A percentile compares a stretch with the other conserved stretches of the same genome.
phyloP scores from a whole-genome alignment of 64 coral and sea anemone species.

The Orbicella faveolata region DNA sequence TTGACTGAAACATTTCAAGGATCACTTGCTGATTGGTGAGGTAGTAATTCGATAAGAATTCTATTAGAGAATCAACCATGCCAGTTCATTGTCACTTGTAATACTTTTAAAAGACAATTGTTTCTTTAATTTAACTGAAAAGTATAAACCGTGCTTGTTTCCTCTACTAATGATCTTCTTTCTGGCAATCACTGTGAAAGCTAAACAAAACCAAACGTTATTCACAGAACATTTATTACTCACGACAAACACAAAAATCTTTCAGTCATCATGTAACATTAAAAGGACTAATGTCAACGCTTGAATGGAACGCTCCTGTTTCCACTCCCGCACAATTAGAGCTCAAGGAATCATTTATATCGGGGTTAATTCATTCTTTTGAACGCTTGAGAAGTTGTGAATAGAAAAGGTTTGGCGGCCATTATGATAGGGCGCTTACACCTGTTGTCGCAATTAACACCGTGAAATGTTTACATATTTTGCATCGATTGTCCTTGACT shows the following conservation, averaged over 20 bases:
- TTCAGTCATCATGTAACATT: not conserved
- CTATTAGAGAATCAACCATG: too few relatives aligned
- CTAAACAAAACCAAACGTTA: not conserved
- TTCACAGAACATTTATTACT: conserved; percentile 5
- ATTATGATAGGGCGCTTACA: not conserved
- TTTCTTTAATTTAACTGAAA: too few relatives aligned
- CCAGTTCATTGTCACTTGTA: too few relatives aligned
- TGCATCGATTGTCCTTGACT: not conserved
- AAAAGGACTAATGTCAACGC: not conserved
- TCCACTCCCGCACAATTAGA: not conserved
- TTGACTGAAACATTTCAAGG: too few relatives aligned
- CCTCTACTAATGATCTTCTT: too few relatives aligned
- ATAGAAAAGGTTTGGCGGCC: not conserved
- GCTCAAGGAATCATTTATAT: not conserved
- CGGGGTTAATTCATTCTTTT: not conserved
- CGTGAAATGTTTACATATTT: conserved; percentile 24
- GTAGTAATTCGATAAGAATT: too few relatives aligned
- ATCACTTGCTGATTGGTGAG: too few relatives aligned
- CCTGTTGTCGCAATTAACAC: not conserved
- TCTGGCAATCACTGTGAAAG: too few relatives aligned
- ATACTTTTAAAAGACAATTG: too few relatives aligned
- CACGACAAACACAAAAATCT: not conserved
- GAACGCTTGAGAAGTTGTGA: not conserved
- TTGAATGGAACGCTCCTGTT: not conserved
- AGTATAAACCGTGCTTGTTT: too few relatives aligned